Conservation (phyloP, 2,888 invertebrate species). For the Aspidiotus destructor region DNA sequence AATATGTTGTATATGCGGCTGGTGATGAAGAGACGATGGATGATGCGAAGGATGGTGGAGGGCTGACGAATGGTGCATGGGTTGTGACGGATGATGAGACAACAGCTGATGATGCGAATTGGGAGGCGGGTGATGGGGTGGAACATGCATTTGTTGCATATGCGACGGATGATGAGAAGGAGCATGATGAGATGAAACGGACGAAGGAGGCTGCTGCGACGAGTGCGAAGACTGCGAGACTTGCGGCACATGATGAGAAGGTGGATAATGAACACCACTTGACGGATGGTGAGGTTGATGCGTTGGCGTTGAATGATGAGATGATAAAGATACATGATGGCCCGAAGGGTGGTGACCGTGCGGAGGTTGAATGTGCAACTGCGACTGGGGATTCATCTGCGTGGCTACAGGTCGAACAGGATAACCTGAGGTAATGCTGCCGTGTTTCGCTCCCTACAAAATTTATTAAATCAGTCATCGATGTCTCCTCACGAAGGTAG, state of each 20-base stretch:
- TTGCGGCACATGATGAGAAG: constrained; percentile 14
- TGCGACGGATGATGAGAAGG: constrained; percentile 23
- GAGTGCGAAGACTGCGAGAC: constrained; percentile 7
- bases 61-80: constrained; percentile 5
- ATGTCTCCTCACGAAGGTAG: too few species aligned
- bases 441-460: constrained; percentile 59
- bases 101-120: constrained; percentile 4
- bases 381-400: constrained; percentile 11
- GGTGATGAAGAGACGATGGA: constrained; percentile 15
- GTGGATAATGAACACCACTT: not conserved
- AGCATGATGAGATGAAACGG: constrained; percentile 4
- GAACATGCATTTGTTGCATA: constrained; percentile 9
- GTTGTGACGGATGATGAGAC: constrained; percentile 13
- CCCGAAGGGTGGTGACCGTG: constrained; percentile 17
- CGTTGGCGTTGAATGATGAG: not conserved
- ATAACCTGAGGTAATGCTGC: constrained; percentile 75
- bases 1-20: constrained; percentile 25
- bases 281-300: constrained; percentile 12
- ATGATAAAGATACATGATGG: constrained; percentile 6
- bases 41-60: not conserved
- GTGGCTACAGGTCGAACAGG: constrained; percentile 53
- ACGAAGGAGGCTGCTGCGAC: constrained; percentile 16
- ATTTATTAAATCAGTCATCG: not conserved
- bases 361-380: constrained; percentile 11
- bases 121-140: constrained; percentile 16